Base-by-base conservation (phyloP, 2,113 vertebrate species). In the Arothron firmamentum region DNA sequence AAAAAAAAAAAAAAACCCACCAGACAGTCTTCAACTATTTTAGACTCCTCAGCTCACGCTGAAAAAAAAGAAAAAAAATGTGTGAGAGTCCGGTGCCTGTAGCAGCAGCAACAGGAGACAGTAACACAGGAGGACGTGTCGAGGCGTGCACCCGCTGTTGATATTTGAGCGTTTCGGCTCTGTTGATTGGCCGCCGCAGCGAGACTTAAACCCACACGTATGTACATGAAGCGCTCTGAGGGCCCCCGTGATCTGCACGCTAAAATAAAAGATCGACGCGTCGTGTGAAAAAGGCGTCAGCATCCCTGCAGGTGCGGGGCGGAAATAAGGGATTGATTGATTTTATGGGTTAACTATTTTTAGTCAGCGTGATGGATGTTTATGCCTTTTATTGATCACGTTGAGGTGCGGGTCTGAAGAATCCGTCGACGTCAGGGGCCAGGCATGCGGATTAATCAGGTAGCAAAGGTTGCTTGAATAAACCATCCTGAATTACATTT, bases 351-450 rank as follows among this genome's bases (percentile, higher is more conserved):
- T 63, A 67, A 70, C 81, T 89, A 89, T 88, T 85, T 85, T 85
- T 86, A 86, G 78, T 78, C 78, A 69, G 72, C 80, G 68, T 87
- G 84, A 89, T 88, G 85, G 78, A 89, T 88, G 83, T 79, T 85
- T 85, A 82, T 85, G 84, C 83, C 64, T 86, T 85, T 84, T 85
- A 87, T 89, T 79, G 87, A 89, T 87, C 83, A 79, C 46, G 67
- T 62, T 51, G 69, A 79, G 75, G 60, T 78, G 80, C 57, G 64
- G 70, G 72, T 68, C 68, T 74, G 63, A 69, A 55, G 72, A 84
- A 65, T 75, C 78, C 65, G 49, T 41, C 23, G 72, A 67, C 63
- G 68, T 65, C 59, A 10, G 45, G 45, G 43, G 68, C 61, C 56
- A 12, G 34, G 57, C 45, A 17, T 48, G 68, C 71, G 73, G 83